Evolutionary conservation across 2,113 vertebrate genomes (phyloP).

Genomic region (Diglossa brunneiventris): DNA sequence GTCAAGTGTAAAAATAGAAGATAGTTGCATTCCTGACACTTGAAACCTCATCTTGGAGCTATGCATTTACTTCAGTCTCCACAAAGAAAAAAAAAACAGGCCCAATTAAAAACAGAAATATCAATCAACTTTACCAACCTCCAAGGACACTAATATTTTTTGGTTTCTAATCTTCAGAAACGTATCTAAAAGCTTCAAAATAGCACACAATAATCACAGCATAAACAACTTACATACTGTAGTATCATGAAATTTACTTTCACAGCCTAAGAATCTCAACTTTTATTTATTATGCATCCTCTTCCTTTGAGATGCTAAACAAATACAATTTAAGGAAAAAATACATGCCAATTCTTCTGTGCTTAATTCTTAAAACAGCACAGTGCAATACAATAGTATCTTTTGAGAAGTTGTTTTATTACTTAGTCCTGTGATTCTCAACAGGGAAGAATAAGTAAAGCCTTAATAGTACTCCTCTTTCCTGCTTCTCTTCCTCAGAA

Average conservation of each 20-base stretch:
- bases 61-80: constrained; percentile 30
- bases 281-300: not conserved
- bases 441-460: not conserved
- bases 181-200: not conserved
- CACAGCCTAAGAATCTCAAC: not conserved
- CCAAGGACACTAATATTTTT: not conserved
- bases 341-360: not conserved
- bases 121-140: not conserved
- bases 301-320: not conserved
- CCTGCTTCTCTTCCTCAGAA: not conserved
- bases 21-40: constrained; percentile 56
- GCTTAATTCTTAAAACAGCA: not conserved
- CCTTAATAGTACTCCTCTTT: not conserved
- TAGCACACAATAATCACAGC: not conserved
- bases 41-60: constrained; percentile 55
- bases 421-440: not conserved
- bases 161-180: not conserved
- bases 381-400: not conserved
- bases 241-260: not conserved
- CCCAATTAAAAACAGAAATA: not conserved
- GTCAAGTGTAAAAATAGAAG: constrained; percentile 66
- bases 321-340: not conserved
- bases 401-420: not conserved
- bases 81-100: not conserved
- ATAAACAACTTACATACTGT: not conserved